Evolutionary conservation across 2,888 invertebrate genomes (phyloP).

Genomic region (Chrysolina haemoptera): DNA sequence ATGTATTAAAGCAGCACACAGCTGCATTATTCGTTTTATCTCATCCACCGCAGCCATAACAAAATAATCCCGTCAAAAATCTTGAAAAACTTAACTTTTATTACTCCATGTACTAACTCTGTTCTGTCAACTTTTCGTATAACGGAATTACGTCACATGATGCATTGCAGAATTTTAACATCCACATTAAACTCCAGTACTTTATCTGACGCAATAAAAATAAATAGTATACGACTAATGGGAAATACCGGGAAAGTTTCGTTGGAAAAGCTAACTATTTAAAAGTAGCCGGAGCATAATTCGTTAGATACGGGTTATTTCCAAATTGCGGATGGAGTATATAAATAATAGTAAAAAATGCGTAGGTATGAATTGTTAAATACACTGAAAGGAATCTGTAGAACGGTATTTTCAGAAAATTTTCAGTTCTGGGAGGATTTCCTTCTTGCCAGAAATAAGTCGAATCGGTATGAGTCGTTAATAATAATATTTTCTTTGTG

Average conservation of each 20-base stretch:
- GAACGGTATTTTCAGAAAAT: too few relatives aligned
- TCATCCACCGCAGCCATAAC: slow-evolving; percentile 8
- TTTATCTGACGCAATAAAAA: slow-evolving; percentile 29
- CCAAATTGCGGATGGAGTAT: not conserved
- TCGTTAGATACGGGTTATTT: not conserved
- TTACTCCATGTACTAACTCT: not conserved
- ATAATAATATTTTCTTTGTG: too few relatives aligned
- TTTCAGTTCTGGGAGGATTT: too few relatives aligned
- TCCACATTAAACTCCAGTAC: slow-evolving; percentile 21
- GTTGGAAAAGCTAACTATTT: slow-evolving; percentile 20
- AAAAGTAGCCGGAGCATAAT: not conserved
- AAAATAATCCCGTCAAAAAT: slow-evolving; percentile 9
- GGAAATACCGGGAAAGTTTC: slow-evolving; percentile 20
- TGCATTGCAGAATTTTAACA: slow-evolving; percentile 30
- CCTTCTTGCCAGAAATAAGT: too few relatives aligned
- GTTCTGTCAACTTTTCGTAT: slow-evolving; percentile 23
- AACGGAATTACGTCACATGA: slow-evolving; percentile 23
- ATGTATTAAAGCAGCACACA: not conserved
- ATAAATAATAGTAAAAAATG: not conserved
- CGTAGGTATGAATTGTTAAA: too few relatives aligned
- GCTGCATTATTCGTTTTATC: not conserved
- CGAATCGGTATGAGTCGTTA: too few relatives aligned
- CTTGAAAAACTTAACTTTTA: slow-evolving; percentile 16
- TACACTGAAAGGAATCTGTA: too few relatives aligned
- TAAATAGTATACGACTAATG: slow-evolving; percentile 28